A percentile compares a stretch with the other conserved stretches of the same genome.
Conservation (phyloP, 2,888 invertebrate species). For the Augochlorella aurata region DNA sequence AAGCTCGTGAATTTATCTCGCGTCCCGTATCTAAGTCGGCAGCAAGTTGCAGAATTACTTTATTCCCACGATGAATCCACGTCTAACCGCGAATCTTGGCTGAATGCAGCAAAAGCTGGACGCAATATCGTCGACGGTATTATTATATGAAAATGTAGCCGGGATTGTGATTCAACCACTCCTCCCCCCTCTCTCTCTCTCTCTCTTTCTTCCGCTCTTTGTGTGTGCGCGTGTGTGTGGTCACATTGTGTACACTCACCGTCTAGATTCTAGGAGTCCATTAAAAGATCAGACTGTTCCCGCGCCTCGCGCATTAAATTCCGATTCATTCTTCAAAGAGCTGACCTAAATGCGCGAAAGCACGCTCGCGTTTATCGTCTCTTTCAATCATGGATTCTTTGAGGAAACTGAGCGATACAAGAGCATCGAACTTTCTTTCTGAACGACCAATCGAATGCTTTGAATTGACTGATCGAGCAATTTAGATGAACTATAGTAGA, state of each 20-base stretch:
- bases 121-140: slow-evolving; percentile 22
- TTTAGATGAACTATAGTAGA: too few relatives aligned
- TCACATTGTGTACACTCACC: neutral
- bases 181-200: neutral
- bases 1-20: slow-evolving; percentile 4
- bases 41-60: slow-evolving; percentile 12
- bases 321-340: slow-evolving; percentile 30
- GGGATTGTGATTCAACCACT: slow-evolving; percentile 19
- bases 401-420: neutral
- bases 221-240: neutral
- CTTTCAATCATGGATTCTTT: neutral
- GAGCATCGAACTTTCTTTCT: neutral
- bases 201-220: neutral
- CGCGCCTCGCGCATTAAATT: slow-evolving; percentile 31
- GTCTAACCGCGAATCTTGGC: neutral
- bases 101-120: slow-evolving; percentile 14
- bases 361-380: slow-evolving; percentile 1
- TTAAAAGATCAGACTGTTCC: slow-evolving; percentile 51
- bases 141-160: slow-evolving; percentile 10
- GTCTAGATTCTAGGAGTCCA: slow-evolving; percentile 23
- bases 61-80: slow-evolving; percentile 2
- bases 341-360: slow-evolving; percentile 26
- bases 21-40: neutral
- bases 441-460: too few relatives aligned
- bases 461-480: too few relatives aligned